Base-by-base conservation (phyloP, 1,140 invertebrate genomes). In the Tigriopus japonicus region DNA sequence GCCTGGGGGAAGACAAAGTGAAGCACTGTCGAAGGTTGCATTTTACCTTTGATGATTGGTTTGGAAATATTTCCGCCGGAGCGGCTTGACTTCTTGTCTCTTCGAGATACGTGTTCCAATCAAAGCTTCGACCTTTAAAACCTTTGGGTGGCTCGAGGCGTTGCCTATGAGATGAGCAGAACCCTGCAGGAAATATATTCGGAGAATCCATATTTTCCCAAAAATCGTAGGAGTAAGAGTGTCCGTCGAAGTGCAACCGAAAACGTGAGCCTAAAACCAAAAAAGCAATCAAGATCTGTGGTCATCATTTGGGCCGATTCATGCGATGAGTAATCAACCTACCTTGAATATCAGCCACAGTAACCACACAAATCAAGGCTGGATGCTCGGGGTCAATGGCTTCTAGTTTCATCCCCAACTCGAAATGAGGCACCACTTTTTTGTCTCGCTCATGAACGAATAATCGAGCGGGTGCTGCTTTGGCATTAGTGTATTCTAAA, bases 101-200 rank as follows among this genome's bases (percentile, higher is more conserved):
- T 68, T 83, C 85, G 63, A 94, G 72, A 70, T 94, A 95, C 5
- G 76, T 72, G n/a, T 78, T 75, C 91, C 90, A 95, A 66, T 79
- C 82, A 68, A 95, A 95, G 66, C 73, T n/a, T 71, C 61, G 17
- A 2, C 71, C 76, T 35, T 35, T 35, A 63, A 80, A 80, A 64
- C 80, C 80, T 65, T 81, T 80, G 0, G 91, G 90, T 5, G 85
- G 81, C 64, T 83, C 79, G 41, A 92, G 68, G 41, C 77, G 70
- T 24, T 85, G 81, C 3, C 77, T 76, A 64, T 85, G 86, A 68
- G 83, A 83, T 64, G 89, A 85, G 68, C 89, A 90, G 85, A 87
- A 96, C n/a, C 90, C 88, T 42, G 82, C 78, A 7, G 87, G 89
- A 71, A 96, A 96, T 42, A 96, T 87, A 68, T 91, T 84, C 65